Evolutionary conservation across 2,797 vertebrate genomes (phyloP), one percentile per base, ranked within the genome.

Genomic region (Natrix natrix): DNA sequence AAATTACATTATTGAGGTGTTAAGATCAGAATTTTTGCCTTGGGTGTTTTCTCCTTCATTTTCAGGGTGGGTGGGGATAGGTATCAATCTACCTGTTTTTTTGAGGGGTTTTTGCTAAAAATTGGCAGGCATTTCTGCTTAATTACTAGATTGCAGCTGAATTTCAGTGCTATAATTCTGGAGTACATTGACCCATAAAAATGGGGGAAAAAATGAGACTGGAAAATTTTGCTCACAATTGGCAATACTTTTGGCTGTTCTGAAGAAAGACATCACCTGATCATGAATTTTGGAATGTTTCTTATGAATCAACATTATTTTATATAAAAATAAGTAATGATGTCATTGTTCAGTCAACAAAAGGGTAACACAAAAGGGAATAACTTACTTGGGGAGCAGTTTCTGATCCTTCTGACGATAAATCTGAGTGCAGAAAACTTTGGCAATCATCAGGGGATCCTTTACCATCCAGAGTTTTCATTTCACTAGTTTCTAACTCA

Each of bases 301-400:
- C 74, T 83, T 83, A 24, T 83, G 74, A 83, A 24, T 48, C 74
- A 48, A 20, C 20, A 24, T 83, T 12, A 83, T 48, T 83, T 48
- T 83, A 48, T 48, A 48, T 59, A 91, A 87, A 63, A 54, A 86
- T 11, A 57, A 48, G 8, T 86, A 26, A 66, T 69, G 74, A 60
- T 17, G 26, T 69, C 74, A 83, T 24, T 48, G 37, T 22, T 48
- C 74, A 83, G 17, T 83, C 74, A 83, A 24, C 74, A 83, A 83
- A 66, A 8, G 8, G 37, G 5, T 61, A 93, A 7, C 69, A 5
- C 17, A 59, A 92, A 88, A 74, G 88, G 90, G 55, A 63, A 55
- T n/a, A 63, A 90, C 95, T 97, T 95, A 97, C 97, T 83, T 0
- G 86, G 83, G 93, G n/a, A 32, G 43, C n/a, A 12, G 61, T 94